These are phyloP conservation scores for Nothocercus nigrocapillus DNA, from an alignment of 2,113 vertebrate genomes.

Conservation along the genomic window DNA sequence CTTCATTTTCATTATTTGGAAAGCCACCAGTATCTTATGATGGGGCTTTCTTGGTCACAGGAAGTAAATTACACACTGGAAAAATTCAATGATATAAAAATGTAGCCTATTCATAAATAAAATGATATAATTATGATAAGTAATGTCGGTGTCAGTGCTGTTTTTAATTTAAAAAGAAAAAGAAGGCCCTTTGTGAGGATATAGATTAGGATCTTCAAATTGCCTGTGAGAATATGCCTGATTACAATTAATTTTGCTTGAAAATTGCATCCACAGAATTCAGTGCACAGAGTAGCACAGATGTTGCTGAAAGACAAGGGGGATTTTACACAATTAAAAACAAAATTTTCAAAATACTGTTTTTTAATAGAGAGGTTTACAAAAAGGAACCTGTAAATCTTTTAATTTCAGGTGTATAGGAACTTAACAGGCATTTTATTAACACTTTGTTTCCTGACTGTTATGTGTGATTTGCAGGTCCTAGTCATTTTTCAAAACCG, in stretches of 20 bases:
- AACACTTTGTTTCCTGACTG: neutral
- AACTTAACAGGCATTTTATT: slow-evolving; percentile 17
- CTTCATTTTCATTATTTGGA: neutral
- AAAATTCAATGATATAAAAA: neutral
- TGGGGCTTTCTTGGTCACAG: neutral
- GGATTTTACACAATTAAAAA: neutral
- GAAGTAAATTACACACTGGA: neutral
- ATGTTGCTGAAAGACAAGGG: neutral
- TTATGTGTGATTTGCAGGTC: slow-evolving; percentile 36
- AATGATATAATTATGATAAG: slow-evolving; percentile 19
- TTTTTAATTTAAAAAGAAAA: slow-evolving; percentile 19
- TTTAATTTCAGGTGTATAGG: neutral
- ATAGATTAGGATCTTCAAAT: slow-evolving; percentile 50
- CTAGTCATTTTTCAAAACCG: neutral
- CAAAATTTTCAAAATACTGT: neutral
- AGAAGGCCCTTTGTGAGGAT: neutral
- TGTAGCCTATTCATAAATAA: neutral
- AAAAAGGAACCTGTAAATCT: neutral
- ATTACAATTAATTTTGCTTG: slow-evolving; percentile 41
- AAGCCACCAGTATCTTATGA: accelerated
- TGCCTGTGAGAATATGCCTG: slow-evolving; percentile 2
- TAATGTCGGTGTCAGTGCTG: slow-evolving; percentile 13
- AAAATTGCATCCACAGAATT: neutral
- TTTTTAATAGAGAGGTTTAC: slow-evolving; percentile 19
- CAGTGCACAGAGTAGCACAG: neutral